Evolutionary conservation across 1,140 invertebrate genomes (phyloP), one percentile per base, ranked within the genome.

Genomic region (Spodoptera frugiperda): DNA sequence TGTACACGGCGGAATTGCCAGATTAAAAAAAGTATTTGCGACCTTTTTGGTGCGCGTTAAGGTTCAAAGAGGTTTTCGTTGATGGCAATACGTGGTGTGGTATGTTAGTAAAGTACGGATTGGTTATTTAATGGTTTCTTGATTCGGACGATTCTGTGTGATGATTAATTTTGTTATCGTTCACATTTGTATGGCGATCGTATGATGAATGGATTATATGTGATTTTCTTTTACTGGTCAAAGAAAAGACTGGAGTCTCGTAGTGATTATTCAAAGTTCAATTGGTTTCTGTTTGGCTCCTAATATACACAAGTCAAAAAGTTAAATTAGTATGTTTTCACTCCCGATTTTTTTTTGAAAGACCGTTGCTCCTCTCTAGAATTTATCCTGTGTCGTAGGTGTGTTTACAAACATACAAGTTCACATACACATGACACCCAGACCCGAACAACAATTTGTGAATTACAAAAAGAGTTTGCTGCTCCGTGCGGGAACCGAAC

Each of bases 121-220:
- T 89, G 90, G 89, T 91, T 91, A 91, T 93, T 93, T 88, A 90
- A 92, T 93, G 91, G 91, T 93, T 93, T 93, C 91, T 91, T 90
- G 90, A 87, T 86, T 93, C 73, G 83, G 84, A 84, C 89, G 89
- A 89, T 91, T 91, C 91, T 87, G 59, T 87, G 84, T 84, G 87
- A 86, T 93, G 91, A 93, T 93, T 93, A 93, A 92, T 89, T 92
- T 87, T 79, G 85, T 89, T 84, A 81, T 86, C 71, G 73, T 39
- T 75, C 73, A 17, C 17, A 15, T 80, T 77, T 79, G 59, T 15
- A 46, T 46, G 9, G 51, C 71, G 68, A 53, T 63, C 39, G 57
- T 74, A 61, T 51, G 14, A 11, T 61, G 55, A 17, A 10, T 63
- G 25, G 44, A 76, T 53, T 65, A 53, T 6, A 63, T 59, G 15